Evolutionary conservation across 2,113 vertebrate genomes (phyloP).

Genomic region (Pelmatolapia mariae): DNA sequence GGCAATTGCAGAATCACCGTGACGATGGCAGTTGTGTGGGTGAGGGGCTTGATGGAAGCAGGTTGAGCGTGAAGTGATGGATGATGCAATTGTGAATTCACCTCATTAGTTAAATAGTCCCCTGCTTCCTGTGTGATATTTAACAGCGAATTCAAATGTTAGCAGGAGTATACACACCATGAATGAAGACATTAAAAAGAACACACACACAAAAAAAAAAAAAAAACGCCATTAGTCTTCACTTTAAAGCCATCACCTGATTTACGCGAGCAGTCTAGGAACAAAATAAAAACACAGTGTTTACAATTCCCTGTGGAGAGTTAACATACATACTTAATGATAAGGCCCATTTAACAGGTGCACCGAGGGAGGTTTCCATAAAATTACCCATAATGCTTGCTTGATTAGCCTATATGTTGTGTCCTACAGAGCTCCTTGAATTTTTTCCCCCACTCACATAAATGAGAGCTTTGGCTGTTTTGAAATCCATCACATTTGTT

Average conservation of each 20-base stretch:
- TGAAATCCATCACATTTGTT: conserved; percentile 21
- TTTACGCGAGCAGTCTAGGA: conserved; percentile 12
- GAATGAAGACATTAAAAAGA: background rate
- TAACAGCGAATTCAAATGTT: background rate
- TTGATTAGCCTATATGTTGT: conserved; percentile 32
- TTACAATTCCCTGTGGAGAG: conserved; percentile 12
- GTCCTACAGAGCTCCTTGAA: background rate
- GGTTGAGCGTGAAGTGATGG: conserved; percentile 26
- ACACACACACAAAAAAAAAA: background rate
- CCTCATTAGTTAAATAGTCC: conserved; percentile 52
- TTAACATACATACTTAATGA: conserved; percentile 33
- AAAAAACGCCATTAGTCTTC: background rate
- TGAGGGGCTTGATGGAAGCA: background rate
- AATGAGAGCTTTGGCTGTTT: background rate
- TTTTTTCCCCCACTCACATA: background rate
- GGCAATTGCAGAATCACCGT: background rate
- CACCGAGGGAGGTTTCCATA: conserved; percentile 11
- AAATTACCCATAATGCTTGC: conserved; percentile 26
- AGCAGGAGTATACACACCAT: background rate
- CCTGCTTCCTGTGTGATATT: conserved; percentile 1
- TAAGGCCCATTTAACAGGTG: conserved; percentile 42
- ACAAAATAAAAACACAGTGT: conserved; percentile 3
- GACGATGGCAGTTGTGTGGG: background rate
- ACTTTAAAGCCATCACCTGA: conserved; percentile 6
- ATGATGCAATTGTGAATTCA: conserved; percentile 35